Percentiles rank a stretch among this genome's conserved stretches.
Evolutionary conservation across 2,113 vertebrate species (phyloP).

Genomic region (Gobius niger): DNA sequence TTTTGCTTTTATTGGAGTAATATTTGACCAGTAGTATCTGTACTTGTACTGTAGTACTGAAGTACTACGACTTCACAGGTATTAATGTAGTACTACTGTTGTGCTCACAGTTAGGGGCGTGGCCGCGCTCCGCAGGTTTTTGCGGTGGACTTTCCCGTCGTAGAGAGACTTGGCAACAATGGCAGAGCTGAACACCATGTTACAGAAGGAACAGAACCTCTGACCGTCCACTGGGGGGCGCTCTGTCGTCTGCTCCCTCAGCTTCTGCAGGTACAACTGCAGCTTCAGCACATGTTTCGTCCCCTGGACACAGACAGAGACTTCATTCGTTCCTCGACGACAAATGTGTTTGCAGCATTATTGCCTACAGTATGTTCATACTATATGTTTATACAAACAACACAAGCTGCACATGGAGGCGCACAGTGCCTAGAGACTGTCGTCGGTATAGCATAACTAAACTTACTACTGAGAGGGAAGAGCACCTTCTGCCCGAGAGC

Average conservation of each 20-base stretch:
- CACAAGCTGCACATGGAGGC: too few species aligned
- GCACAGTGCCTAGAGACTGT: too few species aligned
- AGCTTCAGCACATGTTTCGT: conserved; percentile 84
- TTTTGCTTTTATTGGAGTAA: too few species aligned
- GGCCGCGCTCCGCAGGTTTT: conserved; percentile 72
- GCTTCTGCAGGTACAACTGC: conserved; percentile 73
- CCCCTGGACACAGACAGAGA: conserved; percentile 71
- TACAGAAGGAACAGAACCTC: conserved; percentile 81
- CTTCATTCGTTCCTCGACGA: too few species aligned
- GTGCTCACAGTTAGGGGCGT: conserved; percentile 47
- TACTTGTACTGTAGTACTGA: too few species aligned
- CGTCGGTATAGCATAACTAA: too few species aligned
- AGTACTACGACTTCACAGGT: background rate
- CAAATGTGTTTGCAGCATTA: too few species aligned
- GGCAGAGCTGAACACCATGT: conserved; percentile 79
- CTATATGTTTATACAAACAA: background rate
- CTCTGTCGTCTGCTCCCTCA: conserved; percentile 60
- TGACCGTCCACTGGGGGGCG: conserved; percentile 57
- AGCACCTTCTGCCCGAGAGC: too few species aligned
- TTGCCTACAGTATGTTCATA: too few species aligned
- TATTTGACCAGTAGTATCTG: too few species aligned
- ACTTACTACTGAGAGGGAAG: too few species aligned
- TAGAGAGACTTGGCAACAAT: conserved; percentile 79
- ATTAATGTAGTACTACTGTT: background rate
- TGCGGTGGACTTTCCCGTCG: conserved; percentile 80